Evolutionary conservation across 2,797 vertebrate species (phyloP).

Genomic region (Cryptoblepharus egeriae): DNA sequence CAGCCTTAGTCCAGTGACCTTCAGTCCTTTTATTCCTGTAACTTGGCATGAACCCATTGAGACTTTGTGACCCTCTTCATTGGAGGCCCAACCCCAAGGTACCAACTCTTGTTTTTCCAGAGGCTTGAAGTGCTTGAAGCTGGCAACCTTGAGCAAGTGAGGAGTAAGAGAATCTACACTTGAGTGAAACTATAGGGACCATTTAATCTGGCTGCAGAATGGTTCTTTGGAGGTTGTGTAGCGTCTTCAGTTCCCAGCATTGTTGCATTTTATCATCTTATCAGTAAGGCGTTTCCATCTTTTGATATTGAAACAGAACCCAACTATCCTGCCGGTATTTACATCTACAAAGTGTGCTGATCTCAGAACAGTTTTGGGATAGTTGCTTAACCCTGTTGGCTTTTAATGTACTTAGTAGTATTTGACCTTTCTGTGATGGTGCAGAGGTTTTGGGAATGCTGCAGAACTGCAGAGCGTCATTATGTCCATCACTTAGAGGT

Average conservation of each 20-base stretch:
- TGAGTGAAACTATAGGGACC: neutral
- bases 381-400: neutral
- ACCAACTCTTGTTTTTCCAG: neutral
- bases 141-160: neutral
- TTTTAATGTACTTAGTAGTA: neutral
- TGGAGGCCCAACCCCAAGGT: no score
- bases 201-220: neutral
- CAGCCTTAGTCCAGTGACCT: no score
- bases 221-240: neutral
- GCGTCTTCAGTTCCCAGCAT: constrained; percentile 10
- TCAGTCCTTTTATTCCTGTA: no score
- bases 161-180: neutral
- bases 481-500: neutral
- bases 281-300: constrained; percentile 19
- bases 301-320: constrained; percentile 5
- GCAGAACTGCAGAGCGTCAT: neutral
- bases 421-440: neutral
- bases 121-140: neutral
- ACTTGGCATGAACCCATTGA: no score
- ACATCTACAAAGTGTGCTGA: neutral
- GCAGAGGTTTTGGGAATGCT: neutral
- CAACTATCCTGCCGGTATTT: constrained; percentile 3
- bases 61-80: no score
- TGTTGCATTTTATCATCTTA: constrained; percentile 20
- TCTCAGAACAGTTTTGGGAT: neutral